Evolutionary conservation across 2,797 vertebrate species (phyloP), one percentile per base, ranked within the genome.

Genomic region (Pagetopsis macropterus): DNA sequence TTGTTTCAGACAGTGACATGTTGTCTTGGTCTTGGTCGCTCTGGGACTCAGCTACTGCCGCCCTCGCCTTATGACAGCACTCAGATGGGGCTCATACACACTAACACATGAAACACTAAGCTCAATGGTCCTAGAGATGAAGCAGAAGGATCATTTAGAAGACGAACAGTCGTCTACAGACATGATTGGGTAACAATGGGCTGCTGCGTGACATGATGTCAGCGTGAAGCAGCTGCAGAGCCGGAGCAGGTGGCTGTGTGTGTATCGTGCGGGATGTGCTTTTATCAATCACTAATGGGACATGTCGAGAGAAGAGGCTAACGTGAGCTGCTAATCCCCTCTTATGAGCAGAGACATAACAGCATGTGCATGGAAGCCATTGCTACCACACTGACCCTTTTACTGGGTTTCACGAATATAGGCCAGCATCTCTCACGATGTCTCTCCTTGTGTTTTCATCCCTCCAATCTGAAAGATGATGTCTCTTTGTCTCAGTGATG

Each of bases 211-310:
- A 57, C 45, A 57, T 41, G 31, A 55, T 61, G 61, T 69, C 15
- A 61, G 9, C 46, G 59, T 54, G 14, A 13, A 40, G 48, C 46
- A 37, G 33, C 33, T 37, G 33, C 33, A 37, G 33, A 37, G 33
- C 33, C 8, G 8, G 33, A 37, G 33, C 33, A 37, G 33, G 33
- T 37, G 33, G 33, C 33, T 9, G 33, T 37, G 33, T 37, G 33
- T 46, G 60, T 56, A 56, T 31, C 70, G 64, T 63, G 52, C 64
- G 49, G 19, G 55, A 65, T 56, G 59, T 61, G 58, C 64, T 76
- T 78, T 78, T 57, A 66, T 75, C 57, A 80, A 63, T 78, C 74
- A 66, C 48, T 69, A 54, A 52, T 27, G 65, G 64, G 60, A 72
- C 61, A 37, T 37, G 33, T 37, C 33, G 10, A 45, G 48, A 40